Evolutionary conservation across 2,797 vertebrate genomes (phyloP), one percentile per base, ranked within the genome.

Genomic region (Steatocranus sp.): DNA sequence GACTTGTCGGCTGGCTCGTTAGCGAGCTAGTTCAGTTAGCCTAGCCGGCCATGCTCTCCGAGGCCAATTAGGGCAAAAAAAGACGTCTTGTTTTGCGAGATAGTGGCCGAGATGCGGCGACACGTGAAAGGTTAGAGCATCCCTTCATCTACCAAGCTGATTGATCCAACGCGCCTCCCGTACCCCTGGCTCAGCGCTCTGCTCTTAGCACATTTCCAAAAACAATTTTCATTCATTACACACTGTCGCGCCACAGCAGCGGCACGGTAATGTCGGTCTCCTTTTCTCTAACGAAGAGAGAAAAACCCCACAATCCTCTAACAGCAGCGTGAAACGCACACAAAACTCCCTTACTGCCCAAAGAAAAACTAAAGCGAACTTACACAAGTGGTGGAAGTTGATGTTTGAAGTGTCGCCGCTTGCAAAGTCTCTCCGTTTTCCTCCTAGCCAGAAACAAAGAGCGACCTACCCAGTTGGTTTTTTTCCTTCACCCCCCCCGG

Each of bases 391-490:
- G 80, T 70, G 84, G 91, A 93, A 79, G 81, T 76, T 53, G 86
- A 80, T 87, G 88, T 90, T 86, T 53, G 75, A 80, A 87, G 75
- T 86, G 82, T 91, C 90, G 51, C 95, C 93, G 94, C 94, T 89
- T 51, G 73, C 87, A 86, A 81, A 75, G 92, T 94, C 93, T 94
- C 86, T 93, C 8, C 92, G 88, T 94, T 94, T 93, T 96, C 93
- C 92, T 94, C 91, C 87, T 81, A 94, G 83, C 90, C 89, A 95
- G 95, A 97, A 96, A 97, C 96, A 97, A 96, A 97, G 96, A 96
- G 85, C 95, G 91, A 95, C 88, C 93, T 86, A 89, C 92, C 93
- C 92, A 87, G 94, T 92, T 86, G 88, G 75, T 90, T 93, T 95
- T 73, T 73, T 95, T 95, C 79, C 86, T 85, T 54, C 88, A 78